A percentile compares a stretch with the other conserved stretches of the same genome.
These are phyloP conservation scores for Drosophila limbata DNA, from an alignment of 2,888 invertebrate genomes.

Conservation along the genomic window DNA sequence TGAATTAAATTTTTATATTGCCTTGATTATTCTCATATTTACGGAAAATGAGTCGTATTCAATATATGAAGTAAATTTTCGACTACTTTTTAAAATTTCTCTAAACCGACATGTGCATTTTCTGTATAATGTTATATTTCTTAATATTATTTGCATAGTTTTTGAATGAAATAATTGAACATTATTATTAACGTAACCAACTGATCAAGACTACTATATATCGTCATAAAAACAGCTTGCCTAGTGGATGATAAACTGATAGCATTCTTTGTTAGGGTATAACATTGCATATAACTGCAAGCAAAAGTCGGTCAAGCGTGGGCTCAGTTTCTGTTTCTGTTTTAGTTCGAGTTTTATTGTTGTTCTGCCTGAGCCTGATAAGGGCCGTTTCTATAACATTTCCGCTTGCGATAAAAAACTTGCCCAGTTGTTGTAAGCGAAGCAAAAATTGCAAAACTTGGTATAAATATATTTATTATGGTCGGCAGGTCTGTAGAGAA, in stretches of 20 bases:
- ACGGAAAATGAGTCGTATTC: too few species aligned
- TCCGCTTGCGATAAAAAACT: slow-evolving; percentile 29
- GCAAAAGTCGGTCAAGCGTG: slow-evolving; percentile 41
- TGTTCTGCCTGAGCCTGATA: slow-evolving; percentile 9
- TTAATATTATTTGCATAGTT: too few species aligned
- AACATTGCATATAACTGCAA: slow-evolving; percentile 44
- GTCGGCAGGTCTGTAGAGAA: slow-evolving; percentile 21
- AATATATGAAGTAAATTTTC: too few species aligned
- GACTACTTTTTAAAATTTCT: too few species aligned
- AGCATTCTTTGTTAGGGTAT: slow-evolving; percentile 37
- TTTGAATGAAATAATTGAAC: too few species aligned
- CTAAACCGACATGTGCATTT: too few species aligned
- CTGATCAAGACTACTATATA: neutral
- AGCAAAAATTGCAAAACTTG: slow-evolving; percentile 1
- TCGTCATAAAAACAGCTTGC: neutral
- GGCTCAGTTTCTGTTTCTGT: slow-evolving; percentile 7
- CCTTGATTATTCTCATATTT: too few species aligned
- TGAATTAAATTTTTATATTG: neutral
- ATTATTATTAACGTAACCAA: too few species aligned
- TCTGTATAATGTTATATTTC: too few species aligned
- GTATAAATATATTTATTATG: slow-evolving; percentile 5
- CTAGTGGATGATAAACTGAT: neutral
- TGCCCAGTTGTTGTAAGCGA: slow-evolving; percentile 10
- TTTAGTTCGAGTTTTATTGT: slow-evolving; percentile 22
- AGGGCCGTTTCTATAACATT: slow-evolving; percentile 15